Evolutionary conservation across 2,113 vertebrate genomes (phyloP), one percentile per base, ranked within the genome.

Genomic region (Lophura nycthemera): DNA sequence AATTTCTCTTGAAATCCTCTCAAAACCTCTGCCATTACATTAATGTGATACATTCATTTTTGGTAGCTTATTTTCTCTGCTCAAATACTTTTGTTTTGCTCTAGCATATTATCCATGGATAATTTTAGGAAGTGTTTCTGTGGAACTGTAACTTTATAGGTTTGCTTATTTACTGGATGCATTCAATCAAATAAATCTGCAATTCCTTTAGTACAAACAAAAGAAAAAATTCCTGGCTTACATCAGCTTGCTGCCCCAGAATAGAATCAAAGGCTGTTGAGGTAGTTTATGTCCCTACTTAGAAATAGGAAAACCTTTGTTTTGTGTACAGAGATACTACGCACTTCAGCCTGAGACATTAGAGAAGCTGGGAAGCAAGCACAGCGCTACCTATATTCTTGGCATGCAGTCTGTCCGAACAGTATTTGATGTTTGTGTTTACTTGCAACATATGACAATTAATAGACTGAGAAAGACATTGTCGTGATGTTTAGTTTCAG

Each of bases 291-390:
- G 71, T 78, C 74, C 60, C 89, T 89, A 27, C 90, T 95, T 96
- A 96, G 86, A 95, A 91, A 94, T 71, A 94, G 94, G 96, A 96
- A 97, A 86, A 43, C 84, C 82, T 94, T 96, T 96, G 87, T 95
- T 95, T 91, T 93, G 75, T 63, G 45, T 81, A 24, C 76, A 43
- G 54, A 83, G 67, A 48, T 78, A 77, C 34, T 50, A 45, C 89
- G 15, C 32, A 71, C 60, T 94, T 80, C 61, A 79, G 48, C 21
- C 13, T 71, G 80, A 86, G 74, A 79, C 32, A 10, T 27, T 3
- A 20, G 40, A 92, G 97, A 97, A 97, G 74, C 8, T 48, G 6
- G 67, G 91, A 92, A 74, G 77, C 75, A 85, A 48, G 25, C 22
- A 30, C 67, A 32, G 42, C 2, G 36, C 67, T 71, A 19, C 63